Conservation (phyloP, 1,140 invertebrate species). For the Tetraneura akinire region DNA sequence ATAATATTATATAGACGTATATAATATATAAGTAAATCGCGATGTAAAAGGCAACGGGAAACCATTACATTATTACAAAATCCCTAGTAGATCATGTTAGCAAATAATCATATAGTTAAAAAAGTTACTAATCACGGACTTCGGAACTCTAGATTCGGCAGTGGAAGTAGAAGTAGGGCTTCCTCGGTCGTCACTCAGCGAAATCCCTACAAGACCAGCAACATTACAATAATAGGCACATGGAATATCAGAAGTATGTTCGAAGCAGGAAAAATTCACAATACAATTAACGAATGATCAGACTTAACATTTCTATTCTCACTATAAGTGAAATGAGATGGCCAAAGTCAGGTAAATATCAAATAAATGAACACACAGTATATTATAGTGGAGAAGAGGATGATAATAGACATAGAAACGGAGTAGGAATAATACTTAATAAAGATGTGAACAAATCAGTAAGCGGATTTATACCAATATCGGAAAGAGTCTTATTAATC, state of each 20-base stretch:
- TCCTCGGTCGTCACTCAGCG: neutral
- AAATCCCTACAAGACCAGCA: slow-evolving; percentile 23
- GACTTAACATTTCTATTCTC: slow-evolving; percentile 51
- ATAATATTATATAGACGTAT: no score
- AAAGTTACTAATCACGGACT: neutral
- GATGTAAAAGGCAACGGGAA: no score
- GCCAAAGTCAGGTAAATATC: slow-evolving; percentile 33
- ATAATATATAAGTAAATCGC: no score
- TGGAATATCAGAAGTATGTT: slow-evolving; percentile 54
- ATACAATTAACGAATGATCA: slow-evolving; percentile 51
- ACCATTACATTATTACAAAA: no score
- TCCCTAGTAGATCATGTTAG: slow-evolving; percentile 18
- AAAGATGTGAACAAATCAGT: slow-evolving; percentile 23
- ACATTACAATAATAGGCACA: slow-evolving; percentile 52
- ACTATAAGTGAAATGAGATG: slow-evolving; percentile 53
- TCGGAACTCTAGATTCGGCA: slow-evolving; percentile 2
- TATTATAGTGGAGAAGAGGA: slow-evolving; percentile 21
- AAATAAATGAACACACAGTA: slow-evolving; percentile 50
- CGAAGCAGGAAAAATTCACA: slow-evolving; percentile 53
- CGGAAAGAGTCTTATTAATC: slow-evolving; percentile 54
- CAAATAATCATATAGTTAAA: slow-evolving; percentile 27
- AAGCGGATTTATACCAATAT: slow-evolving; percentile 3
- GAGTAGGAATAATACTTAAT: slow-evolving; percentile 52
- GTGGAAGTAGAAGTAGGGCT: slow-evolving; percentile 11
- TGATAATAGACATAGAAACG: slow-evolving; percentile 48